phyloP scores from a whole-genome alignment of 2,888 invertebrate species.

The Lucinisca nassula region DNA sequence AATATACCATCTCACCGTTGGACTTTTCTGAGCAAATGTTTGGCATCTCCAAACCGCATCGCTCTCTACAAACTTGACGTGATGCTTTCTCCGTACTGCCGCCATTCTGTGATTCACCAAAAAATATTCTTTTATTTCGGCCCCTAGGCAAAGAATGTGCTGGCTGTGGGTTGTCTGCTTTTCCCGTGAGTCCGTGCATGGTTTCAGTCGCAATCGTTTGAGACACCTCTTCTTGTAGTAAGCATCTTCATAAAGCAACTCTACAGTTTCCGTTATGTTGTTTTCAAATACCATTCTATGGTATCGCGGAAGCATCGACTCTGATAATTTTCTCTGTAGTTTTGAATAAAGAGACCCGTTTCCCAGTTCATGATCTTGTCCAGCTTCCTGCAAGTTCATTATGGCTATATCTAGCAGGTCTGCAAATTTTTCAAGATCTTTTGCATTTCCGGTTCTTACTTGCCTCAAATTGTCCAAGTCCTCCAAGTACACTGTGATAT shows the following conservation, averaged over 20 bases:
- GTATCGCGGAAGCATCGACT: no score
- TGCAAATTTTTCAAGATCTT: constrained; percentile 24
- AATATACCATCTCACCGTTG: background rate
- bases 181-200: background rate
- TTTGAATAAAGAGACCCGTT: constrained; percentile 12
- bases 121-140: background rate
- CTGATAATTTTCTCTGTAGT: constrained; percentile 35
- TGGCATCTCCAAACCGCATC: background rate
- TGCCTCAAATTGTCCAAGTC: constrained; percentile 33
- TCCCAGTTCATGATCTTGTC: no score
- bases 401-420: no score
- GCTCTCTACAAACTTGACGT: background rate
- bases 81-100: background rate
- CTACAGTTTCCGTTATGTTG: constrained; percentile 16
- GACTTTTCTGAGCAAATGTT: background rate
- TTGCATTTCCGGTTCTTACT: constrained; percentile 5
- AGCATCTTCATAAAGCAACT: constrained; percentile 4
- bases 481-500: constrained; percentile 33
- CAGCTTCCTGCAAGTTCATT: constrained; percentile 32
- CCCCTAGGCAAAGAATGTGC: background rate
- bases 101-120: background rate
- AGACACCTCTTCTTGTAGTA: constrained; percentile 35
- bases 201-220: constrained; percentile 33
- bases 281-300: constrained; percentile 41
- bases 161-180: background rate